A percentile compares a stretch with the other conserved stretches of the same genome.
Conservation (phyloP, 2,113 vertebrate genomes). For the Eurystomus gularis region DNA sequence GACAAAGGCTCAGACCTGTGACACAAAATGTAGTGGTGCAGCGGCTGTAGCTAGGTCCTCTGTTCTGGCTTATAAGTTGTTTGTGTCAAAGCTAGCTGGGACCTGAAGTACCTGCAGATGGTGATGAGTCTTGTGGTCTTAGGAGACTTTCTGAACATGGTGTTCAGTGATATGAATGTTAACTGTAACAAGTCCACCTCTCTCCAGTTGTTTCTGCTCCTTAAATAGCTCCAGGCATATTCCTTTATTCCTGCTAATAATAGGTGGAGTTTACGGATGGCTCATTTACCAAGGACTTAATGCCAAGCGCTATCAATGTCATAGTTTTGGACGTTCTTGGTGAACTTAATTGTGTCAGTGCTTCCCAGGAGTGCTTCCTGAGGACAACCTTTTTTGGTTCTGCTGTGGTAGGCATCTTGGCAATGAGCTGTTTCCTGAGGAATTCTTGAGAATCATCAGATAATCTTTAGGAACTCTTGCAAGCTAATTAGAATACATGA, state of each 20-base stretch:
- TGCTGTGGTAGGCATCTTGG: background rate
- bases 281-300: slow-evolving; percentile 21
- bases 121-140: background rate
- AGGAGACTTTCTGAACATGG: background rate
- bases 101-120: background rate
- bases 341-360: background rate
- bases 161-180: background rate
- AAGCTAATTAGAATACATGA: background rate
- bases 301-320: background rate
- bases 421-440: background rate
- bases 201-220: background rate
- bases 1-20: slow-evolving; percentile 23
- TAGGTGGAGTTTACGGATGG: slow-evolving; percentile 47
- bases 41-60: background rate
- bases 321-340: background rate
- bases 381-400: background rate
- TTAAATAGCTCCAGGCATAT: background rate
- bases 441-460: background rate
- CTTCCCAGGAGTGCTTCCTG: background rate
- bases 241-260: slow-evolving; percentile 53
- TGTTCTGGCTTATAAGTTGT: background rate
- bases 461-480: background rate
- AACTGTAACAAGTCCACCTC: background rate
- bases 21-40: background rate
- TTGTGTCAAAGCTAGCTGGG: background rate